A percentile compares a stretch with the other conserved stretches of the same genome.
These are phyloP conservation scores for Erebia epiphron DNA, from an alignment of 2,888 invertebrate species.

Conservation along the genomic window DNA sequence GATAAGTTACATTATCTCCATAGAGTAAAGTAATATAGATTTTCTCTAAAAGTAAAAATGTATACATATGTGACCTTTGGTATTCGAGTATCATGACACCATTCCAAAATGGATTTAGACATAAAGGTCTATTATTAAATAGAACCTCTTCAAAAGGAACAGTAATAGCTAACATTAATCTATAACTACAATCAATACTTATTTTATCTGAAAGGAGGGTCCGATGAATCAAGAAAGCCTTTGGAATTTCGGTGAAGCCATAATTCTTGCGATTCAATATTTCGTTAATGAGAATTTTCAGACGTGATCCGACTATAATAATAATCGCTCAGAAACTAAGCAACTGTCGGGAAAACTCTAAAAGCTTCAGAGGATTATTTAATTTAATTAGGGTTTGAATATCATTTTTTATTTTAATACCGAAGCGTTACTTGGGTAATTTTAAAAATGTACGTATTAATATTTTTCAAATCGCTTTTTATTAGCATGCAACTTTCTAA, in stretches of 20 bases:
- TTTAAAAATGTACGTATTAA: no score
- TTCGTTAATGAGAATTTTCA: slow-evolving; percentile 30
- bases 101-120: not conserved
- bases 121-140: not conserved
- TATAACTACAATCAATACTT: not conserved
- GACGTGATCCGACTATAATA: slow-evolving; percentile 25
- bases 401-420: no score
- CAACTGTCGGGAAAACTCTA: slow-evolving; percentile 17
- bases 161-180: slow-evolving; percentile 4
- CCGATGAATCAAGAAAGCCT: not conserved
- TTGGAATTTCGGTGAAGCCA: slow-evolving; percentile 21
- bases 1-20: no score
- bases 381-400: no score
- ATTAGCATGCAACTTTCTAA: no score
- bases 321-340: slow-evolving; percentile 32
- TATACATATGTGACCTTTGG: no score
- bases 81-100: not conserved
- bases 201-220: slow-evolving; percentile 1
- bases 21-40: no score
- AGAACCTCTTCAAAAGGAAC: slow-evolving; percentile 4
- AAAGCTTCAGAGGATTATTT: no score
- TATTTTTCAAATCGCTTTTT: no score
- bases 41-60: not conserved
- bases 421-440: no score
- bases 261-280: slow-evolving; percentile 35